These are phyloP conservation scores for Aplodontia rufa DNA, from an alignment of 2,113 vertebrate species.

Conservation along the genomic window DNA sequence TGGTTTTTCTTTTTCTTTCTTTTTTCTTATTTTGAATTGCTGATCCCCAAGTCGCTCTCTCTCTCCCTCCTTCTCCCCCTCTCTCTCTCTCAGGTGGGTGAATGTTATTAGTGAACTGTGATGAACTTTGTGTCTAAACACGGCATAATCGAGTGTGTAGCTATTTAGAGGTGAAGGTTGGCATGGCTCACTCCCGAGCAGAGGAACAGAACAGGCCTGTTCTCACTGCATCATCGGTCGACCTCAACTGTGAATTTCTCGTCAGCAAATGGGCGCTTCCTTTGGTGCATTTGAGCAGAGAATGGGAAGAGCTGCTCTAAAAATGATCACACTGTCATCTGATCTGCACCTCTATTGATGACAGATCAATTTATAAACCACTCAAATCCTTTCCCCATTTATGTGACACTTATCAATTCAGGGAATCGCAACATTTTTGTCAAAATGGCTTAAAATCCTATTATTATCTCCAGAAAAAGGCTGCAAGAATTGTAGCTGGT, in stretches of 20 bases:
- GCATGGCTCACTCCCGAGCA: constrained; percentile 81
- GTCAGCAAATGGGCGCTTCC: constrained; percentile 87
- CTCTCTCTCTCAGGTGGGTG: neutral
- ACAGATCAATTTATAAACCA: constrained; percentile 70
- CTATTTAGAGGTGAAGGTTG: constrained; percentile 84
- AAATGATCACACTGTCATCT: constrained; percentile 82
- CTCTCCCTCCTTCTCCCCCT: neutral
- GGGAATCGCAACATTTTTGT: constrained; percentile 63
- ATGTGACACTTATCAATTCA: constrained; percentile 54
- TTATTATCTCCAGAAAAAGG: neutral
- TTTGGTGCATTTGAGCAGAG: constrained; percentile 80
- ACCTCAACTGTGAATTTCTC: constrained; percentile 87
- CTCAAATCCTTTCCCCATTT: constrained; percentile 63
- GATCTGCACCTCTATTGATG: constrained; percentile 78
- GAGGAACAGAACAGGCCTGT: constrained; percentile 86
- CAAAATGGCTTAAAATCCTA: constrained; percentile 25
- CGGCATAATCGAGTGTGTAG: constrained; percentile 81
- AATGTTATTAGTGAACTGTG: constrained; percentile 78
- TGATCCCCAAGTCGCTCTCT: constrained; percentile 66
- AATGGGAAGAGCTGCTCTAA: constrained; percentile 78
- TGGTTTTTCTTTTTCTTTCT: neutral
- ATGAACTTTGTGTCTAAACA: constrained; percentile 84
- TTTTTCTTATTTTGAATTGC: constrained; percentile 54
- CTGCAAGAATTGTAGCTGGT: neutral
- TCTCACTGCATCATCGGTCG: constrained; percentile 87